phyloP scores from a whole-genome alignment of 2,888 invertebrate species.

The Monopis laevigella region DNA sequence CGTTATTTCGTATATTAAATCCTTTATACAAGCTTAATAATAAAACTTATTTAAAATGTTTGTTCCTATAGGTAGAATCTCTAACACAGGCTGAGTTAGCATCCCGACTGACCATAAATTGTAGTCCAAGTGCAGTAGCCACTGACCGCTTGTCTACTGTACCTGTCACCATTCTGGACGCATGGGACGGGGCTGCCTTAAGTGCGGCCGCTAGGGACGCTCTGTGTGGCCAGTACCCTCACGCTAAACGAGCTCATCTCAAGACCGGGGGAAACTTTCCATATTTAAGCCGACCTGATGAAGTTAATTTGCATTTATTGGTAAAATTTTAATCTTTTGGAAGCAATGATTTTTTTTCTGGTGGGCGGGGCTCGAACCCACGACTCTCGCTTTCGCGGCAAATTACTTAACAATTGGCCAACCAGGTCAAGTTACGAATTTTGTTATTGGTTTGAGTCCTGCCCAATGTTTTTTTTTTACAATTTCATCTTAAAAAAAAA shows the following conservation, averaged over 20 bases:
- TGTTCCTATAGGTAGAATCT: slow-evolving; percentile 80
- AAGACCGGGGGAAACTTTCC: slow-evolving; percentile 93
- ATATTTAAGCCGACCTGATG: slow-evolving; percentile 85
- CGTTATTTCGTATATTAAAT: too few relatives aligned
- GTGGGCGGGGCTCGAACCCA: too few relatives aligned
- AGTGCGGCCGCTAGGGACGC: slow-evolving; percentile 81
- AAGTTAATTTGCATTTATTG: slow-evolving; percentile 89
- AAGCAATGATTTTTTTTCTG: too few relatives aligned
- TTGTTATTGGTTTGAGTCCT: too few relatives aligned
- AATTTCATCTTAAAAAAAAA: too few relatives aligned
- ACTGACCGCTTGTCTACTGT: slow-evolving; percentile 75
- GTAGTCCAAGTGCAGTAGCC: slow-evolving; percentile 80
- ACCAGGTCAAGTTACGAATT: too few relatives aligned
- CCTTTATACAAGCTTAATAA: too few relatives aligned
- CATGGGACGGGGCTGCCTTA: slow-evolving; percentile 88
- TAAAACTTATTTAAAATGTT: too few relatives aligned
- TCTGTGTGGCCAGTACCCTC: slow-evolving; percentile 85
- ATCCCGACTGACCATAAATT: slow-evolving; percentile 87
- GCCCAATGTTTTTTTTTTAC: too few relatives aligned
- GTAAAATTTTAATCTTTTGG: too few relatives aligned
- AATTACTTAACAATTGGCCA: too few relatives aligned
- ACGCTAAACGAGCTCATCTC: slow-evolving; percentile 85
- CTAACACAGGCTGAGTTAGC: slow-evolving; percentile 85
- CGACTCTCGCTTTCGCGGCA: too few relatives aligned
- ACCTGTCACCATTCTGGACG: slow-evolving; percentile 87